Conservation (phyloP, 2,888 invertebrate species). For the Drosophila fulvimacula region DNA sequence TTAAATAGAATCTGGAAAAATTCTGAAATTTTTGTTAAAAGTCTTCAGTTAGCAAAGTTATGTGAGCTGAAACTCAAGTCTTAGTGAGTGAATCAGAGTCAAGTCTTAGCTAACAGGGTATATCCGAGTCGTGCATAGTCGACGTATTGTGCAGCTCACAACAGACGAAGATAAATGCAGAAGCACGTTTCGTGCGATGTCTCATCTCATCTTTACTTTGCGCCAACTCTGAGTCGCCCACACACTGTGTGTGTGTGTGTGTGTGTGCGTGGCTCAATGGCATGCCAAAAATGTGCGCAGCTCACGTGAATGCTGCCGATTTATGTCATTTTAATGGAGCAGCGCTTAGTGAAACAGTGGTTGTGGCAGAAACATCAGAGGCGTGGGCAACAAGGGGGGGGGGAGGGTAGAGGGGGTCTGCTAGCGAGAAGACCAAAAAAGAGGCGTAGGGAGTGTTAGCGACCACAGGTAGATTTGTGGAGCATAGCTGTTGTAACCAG, state of each 20-base stretch:
- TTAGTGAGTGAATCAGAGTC: too few species aligned
- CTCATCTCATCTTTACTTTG: neutral
- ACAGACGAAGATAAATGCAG: slow-evolving; percentile 12
- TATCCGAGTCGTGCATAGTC: neutral
- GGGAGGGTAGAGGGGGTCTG: neutral
- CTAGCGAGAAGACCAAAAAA: neutral
- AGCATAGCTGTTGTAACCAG: neutral
- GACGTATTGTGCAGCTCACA: neutral
- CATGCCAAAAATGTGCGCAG: slow-evolving; percentile 47
- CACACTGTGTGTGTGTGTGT: neutral
- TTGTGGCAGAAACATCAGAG: neutral
- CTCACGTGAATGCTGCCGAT: slow-evolving; percentile 59
- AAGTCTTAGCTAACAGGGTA: slow-evolving; percentile 1
- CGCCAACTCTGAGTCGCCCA: slow-evolving; percentile 2
- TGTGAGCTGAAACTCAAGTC: too few species aligned
- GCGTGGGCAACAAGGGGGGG: neutral
- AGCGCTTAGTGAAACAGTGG: slow-evolving; percentile 24
- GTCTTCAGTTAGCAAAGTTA: too few species aligned
- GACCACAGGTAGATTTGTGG: slow-evolving; percentile 11
- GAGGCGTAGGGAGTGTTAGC: neutral
- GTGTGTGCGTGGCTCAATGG: slow-evolving; percentile 32
- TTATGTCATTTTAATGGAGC: slow-evolving; percentile 66
- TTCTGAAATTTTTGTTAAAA: too few species aligned
- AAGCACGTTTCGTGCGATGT: slow-evolving; percentile 22
- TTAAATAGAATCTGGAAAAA: too few species aligned